Evolutionary conservation across 2,888 invertebrate species (phyloP).

Genomic region (Protodeltote pygarga): DNA sequence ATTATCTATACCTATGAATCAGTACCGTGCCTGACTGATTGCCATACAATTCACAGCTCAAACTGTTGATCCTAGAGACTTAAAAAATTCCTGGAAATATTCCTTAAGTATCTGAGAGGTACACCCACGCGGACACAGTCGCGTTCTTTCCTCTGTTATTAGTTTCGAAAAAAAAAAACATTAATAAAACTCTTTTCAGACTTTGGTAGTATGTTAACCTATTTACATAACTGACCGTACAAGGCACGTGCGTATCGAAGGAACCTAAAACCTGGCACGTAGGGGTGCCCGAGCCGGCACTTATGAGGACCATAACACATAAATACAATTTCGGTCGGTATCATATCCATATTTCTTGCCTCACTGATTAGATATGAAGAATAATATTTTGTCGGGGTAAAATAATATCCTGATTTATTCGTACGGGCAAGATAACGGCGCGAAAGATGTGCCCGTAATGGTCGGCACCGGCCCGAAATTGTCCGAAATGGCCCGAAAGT

Average conservation of each 20-base stretch:
- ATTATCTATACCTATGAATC: no score
- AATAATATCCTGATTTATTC: conserved; percentile 83
- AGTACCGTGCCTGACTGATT: no score
- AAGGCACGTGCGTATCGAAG: conserved; percentile 14
- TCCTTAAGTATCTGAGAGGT: no score
- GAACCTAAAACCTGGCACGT: conserved; percentile 42
- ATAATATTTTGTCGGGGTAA: conserved; percentile 75
- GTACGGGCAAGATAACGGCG: conserved; percentile 75
- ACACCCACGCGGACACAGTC: no score
- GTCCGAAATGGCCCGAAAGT: conserved; percentile 71
- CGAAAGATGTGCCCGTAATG: conserved; percentile 76
- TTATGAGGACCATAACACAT: conserved; percentile 61
- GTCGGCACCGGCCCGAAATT: conserved; percentile 58
- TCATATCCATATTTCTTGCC: conserved; percentile 74
- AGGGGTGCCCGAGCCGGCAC: conserved; percentile 41
- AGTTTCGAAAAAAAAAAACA: no score
- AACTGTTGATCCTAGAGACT: no score
- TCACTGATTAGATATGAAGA: conserved; percentile 82
- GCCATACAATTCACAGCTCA: no score
- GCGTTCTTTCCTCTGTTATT: no score
- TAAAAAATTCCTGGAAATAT: no score
- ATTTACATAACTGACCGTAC: no score
- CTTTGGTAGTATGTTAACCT: no score
- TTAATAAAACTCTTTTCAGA: no score
- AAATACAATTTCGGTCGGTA: conserved; percentile 63